These are phyloP conservation scores for Ditylenchus weischeri DNA, from an alignment of 2,888 invertebrate genomes.

Conservation along the genomic window DNA sequence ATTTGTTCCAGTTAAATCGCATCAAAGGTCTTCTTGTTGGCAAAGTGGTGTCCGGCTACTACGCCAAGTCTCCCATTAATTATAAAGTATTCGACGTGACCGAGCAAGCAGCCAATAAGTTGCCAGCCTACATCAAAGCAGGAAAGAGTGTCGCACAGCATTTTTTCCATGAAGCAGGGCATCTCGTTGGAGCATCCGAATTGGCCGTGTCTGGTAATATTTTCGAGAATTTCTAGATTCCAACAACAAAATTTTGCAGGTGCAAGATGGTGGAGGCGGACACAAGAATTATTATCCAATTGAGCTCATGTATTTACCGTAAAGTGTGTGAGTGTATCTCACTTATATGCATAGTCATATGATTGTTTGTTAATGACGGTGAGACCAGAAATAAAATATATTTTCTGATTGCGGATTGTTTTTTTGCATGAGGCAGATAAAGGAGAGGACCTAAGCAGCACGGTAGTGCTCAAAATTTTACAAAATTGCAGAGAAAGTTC, in stretches of 20 bases:
- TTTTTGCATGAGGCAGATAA: too few relatives aligned
- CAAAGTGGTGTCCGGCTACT: slow-evolving; percentile 5
- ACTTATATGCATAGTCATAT: too few relatives aligned
- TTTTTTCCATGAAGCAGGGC: slow-evolving; percentile 7
- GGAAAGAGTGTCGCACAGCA: slow-evolving; percentile 13
- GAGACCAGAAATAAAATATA: too few relatives aligned
- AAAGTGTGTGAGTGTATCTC: neutral
- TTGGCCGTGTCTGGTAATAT: slow-evolving; percentile 27
- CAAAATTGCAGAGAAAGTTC: too few relatives aligned
- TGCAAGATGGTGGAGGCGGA: slow-evolving; percentile 18
- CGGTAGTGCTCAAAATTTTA: too few relatives aligned
- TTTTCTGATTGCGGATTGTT: too few relatives aligned
- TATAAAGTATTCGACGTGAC: slow-evolving; percentile 17
- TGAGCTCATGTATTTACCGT: slow-evolving; percentile 18
- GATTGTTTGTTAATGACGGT: too few relatives aligned
- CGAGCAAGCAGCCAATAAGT: neutral
- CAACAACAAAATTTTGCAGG: too few relatives aligned
- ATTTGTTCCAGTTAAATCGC: slow-evolving; percentile 3
- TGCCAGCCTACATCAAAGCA: slow-evolving; percentile 16
- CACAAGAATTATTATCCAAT: slow-evolving; percentile 23
- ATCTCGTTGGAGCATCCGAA: slow-evolving; percentile 17
- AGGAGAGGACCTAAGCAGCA: too few relatives aligned
- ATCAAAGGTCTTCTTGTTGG: slow-evolving; percentile 3
- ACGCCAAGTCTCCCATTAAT: slow-evolving; percentile 1
- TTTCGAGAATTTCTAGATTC: too few relatives aligned